Evolutionary conservation across 2,888 invertebrate species (phyloP), one percentile per base, ranked within the genome.

Genomic region (Escarpia spicata): DNA sequence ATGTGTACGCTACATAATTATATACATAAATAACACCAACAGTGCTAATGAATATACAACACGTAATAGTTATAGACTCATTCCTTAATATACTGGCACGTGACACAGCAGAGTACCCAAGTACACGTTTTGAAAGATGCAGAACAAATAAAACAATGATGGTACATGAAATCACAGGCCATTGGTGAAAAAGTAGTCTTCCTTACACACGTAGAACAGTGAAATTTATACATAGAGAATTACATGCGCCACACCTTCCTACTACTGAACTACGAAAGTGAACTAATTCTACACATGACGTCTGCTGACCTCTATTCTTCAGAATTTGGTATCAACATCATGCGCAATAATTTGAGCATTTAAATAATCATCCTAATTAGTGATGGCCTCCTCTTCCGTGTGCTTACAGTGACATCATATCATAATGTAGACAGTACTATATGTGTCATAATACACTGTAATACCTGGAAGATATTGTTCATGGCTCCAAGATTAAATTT

Each of bases 11-110:
- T 15, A 75, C 6, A 75, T 75, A 75, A 19, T 26, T 75, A 19
- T n/a, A 75, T 75, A 75, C 75, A 75, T 75, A 75, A 75, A 75
- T 75, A 75, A 75, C 75, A n/a, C 75, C 19, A 75, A 75, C 75
- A 75, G 75, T 75, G 75, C 75, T 75, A 75, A 15, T 75, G 19
- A 75, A 75, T 75, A 75, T 75, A 75, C 19, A 75, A n/a, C 26
- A 75, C 75, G 2, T 75, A 75, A 75, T 75, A 75, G 6, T 26
- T 75, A 75, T 26, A 75, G 3, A 75, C 75, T 3, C 75, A 75
- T 6, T 1, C 19, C 19, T n/a, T n/a, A 75, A n/a, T 75, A 75
- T 6, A 75, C 52, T 52, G 52, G 52, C 15, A 12, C n/a, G 0
- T n/a, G 75, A 75, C 75, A 75, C 2, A 15, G 19, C 6, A 12